Base-by-base conservation (phyloP, 1,140 invertebrate genomes). In the Druon quercuslanigerum region DNA sequence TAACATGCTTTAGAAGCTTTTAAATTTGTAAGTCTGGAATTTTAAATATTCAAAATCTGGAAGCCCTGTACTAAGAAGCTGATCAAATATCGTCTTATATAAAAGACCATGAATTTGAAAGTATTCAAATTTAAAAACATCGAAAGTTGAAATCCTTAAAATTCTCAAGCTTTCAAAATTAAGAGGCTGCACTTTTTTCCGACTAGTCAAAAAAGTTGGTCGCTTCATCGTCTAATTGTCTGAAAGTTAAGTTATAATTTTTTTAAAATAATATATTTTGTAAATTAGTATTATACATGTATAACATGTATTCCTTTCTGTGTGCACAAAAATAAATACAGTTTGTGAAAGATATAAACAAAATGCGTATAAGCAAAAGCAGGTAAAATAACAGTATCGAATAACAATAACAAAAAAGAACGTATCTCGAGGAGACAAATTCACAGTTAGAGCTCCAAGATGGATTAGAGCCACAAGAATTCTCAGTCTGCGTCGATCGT, bases 401-500 rank as follows among this genome's bases (percentile, higher is more conserved):
- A 66, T 33, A 66, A 46, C 14, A 66, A 16, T 66, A 25, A 66
- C 57, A 56, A 66, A 33, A 66, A 66, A 40, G 14, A 33, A 46
- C 60, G 33, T 66, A 46, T 66, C 60, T 66, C 13, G n/a, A 66
- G 16, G 16, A 40, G 25, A 14, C 16, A 66, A 46, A 8, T 66
- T 66, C 13, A 6, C 33, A 40, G 33, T 66, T 66, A 66, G 33
- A 66, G 33, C 13, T 66, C 16, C 12, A 66, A 16, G 25, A 14
- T 40, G 33, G 25, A 20, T 60, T 33, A 14, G 33, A 51, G 16
- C 33, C n/a, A 40, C 9, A 33, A 51, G 51, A 57, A 19, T 57
- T 46, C 40, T 74, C 25, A 4, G 57, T 54, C 50, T 75, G 75
- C 13, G 52, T 77, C 20, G 81, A 74, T 20, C 12, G 51, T 52